These are phyloP conservation scores for Hydrophis major DNA, from an alignment of 2,797 vertebrate species.

Conservation along the genomic window DNA sequence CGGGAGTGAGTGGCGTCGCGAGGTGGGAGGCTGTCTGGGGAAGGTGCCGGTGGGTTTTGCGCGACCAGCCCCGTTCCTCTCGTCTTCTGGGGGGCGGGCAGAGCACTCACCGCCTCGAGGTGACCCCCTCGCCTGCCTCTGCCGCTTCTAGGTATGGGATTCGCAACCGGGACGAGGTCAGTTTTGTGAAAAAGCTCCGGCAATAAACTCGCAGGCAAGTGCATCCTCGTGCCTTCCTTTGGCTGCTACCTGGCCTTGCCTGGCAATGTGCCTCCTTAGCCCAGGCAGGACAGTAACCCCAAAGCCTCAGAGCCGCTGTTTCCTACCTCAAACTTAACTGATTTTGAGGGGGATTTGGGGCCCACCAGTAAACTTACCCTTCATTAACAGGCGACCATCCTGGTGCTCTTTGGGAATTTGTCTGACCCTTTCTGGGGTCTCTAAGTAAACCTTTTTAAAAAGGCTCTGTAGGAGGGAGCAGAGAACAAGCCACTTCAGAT, in stretches of 20 bases:
- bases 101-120: accelerated
- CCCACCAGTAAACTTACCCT: not conserved
- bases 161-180: conserved; percentile 93
- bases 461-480: not conserved
- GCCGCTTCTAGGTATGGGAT: conserved; percentile 83
- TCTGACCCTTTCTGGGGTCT: no score
- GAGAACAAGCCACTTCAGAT: not conserved
- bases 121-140: no score
- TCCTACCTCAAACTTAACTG: not conserved
- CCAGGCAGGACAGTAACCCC: not conserved
- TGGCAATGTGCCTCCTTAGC: not conserved
- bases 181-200: conserved; percentile 87
- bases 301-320: not conserved
- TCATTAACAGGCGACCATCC: not conserved
- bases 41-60: not conserved
- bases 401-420: no score
- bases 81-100: not conserved
- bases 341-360: not conserved
- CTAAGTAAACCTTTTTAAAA: no score
- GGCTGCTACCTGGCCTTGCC: not conserved
- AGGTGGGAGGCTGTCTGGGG: not conserved
- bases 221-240: not conserved
- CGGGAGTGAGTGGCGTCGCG: conserved; percentile 82
- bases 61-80: not conserved
- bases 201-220: conserved; percentile 50